These are phyloP conservation scores for Stomatorhinus walkeri DNA, from an alignment of 2,797 vertebrate species.

Conservation along the genomic window DNA sequence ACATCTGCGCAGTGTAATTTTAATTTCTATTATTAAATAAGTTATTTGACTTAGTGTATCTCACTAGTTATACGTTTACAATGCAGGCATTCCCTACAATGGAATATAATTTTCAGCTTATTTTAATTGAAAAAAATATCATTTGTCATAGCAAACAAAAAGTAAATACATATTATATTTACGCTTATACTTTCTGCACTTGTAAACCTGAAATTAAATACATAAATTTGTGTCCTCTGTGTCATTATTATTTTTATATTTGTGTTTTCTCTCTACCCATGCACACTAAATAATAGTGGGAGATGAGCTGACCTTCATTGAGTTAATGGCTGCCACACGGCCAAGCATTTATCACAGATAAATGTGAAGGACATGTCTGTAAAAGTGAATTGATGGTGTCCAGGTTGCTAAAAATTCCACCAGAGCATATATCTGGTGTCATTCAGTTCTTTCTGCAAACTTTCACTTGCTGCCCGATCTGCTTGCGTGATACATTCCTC, in stretches of 20 bases:
- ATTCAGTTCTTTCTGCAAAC: not conserved
- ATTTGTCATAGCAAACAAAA: not conserved
- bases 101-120: not conserved
- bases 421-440: slow-evolving; percentile 4
- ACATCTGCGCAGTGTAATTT: not conserved
- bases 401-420: slow-evolving; percentile 3
- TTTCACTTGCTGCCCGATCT: slow-evolving; percentile 6
- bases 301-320: slow-evolving; percentile 9
- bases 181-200: not conserved
- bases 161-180: not conserved
- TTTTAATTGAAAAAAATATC: not conserved
- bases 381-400: not conserved
- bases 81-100: not conserved
- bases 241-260: slow-evolving; percentile 10
- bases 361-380: slow-evolving; percentile 10
- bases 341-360: not conserved
- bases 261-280: not conserved
- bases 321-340: not conserved
- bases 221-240: not conserved
- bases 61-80: not conserved
- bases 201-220: slow-evolving; percentile 1
- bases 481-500: not conserved
- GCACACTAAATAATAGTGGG: not conserved
- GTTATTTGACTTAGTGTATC: not conserved
- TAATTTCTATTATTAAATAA: not conserved